A percentile compares a stretch with the other conserved stretches of the same genome.
Evolutionary conservation across 1,140 invertebrate species (phyloP).

Genomic region (Rhopalosiphum maidis): DNA sequence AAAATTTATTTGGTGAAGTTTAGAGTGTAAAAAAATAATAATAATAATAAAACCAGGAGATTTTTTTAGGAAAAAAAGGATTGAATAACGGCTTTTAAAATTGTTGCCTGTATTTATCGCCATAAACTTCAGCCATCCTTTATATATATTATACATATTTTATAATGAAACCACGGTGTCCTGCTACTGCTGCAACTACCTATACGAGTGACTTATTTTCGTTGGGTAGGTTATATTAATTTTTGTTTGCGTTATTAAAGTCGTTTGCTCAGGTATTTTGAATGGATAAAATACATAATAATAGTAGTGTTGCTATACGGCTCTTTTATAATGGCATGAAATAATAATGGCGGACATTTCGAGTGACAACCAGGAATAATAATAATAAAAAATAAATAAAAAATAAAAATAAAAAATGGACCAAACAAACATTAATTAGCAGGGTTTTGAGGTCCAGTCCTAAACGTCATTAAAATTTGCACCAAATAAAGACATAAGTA

Average conservation of each 20-base stretch:
- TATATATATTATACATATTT: not conserved
- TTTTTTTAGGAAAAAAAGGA: conserved; percentile 34
- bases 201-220: not conserved
- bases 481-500: not conserved
- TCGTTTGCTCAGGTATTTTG: conserved; percentile 46
- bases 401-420: not conserved
- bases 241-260: conserved; percentile 42
- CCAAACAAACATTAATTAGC: conserved; percentile 38
- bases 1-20: conserved; percentile 25
- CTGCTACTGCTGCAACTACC: not conserved
- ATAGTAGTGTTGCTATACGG: not conserved
- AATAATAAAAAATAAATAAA: not conserved
- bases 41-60: not conserved
- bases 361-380: not conserved
- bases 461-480: conserved; percentile 31
- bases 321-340: not conserved
- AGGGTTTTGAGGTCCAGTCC: not conserved
- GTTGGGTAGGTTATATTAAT: not conserved
- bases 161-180: conserved; percentile 35
- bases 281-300: conserved; percentile 30
- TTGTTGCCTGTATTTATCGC: conserved; percentile 36
- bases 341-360: conserved; percentile 10
- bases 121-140: conserved; percentile 34
- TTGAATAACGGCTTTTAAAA: conserved; percentile 45
- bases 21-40: conserved; percentile 6